Evolutionary conservation across 35 echinoderm and acorn worm species (phyloP), one percentile per base, ranked within the genome.

Genomic region (Apostichopus parvimensis): DNA sequence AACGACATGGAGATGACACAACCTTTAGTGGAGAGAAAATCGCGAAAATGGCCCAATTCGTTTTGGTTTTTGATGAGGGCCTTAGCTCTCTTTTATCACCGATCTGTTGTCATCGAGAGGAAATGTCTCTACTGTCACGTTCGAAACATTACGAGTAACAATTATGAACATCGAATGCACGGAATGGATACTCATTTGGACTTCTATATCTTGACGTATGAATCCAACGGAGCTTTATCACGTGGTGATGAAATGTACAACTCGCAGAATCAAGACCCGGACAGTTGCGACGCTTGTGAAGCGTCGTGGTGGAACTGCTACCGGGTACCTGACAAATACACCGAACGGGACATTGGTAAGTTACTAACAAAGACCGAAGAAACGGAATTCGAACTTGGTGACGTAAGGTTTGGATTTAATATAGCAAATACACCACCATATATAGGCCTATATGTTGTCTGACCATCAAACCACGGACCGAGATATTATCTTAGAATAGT

Each of bases 31-130:
- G 71, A 22, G 7, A 22, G 20, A 75, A 75, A 22, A 75, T 75
- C 71, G 17, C 14, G n/a, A n/a, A 75, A 75, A 75, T 75, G 71
- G 71, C 71, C 71, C 7, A 18, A 22, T 20, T 7, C n/a, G 18
- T 75, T 75, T n/a, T 75, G 71, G 71, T 14, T 75, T 75, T 7
- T 75, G 20, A 18, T 18, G 71, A 75, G 71, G 71, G 17, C 11
- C 21, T 75, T 75, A 22, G 71, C 71, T 75, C 71, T 75, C n/a
- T 75, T 75, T 20, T 75, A 75, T 75, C 71, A 75, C 71, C 15
- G 71, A 22, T 75, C 71, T 75, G 71, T 75, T 22, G 20, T 75
- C 21, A 75, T 22, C 6, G 71, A 75, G 20, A 75, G 71, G 15
- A 75, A 22, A 22, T 75, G 71, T 22, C n/a, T 75, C 21, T 75